Base-by-base conservation (phyloP, 2,113 vertebrate species). In the Pelmatolapia mariae region DNA sequence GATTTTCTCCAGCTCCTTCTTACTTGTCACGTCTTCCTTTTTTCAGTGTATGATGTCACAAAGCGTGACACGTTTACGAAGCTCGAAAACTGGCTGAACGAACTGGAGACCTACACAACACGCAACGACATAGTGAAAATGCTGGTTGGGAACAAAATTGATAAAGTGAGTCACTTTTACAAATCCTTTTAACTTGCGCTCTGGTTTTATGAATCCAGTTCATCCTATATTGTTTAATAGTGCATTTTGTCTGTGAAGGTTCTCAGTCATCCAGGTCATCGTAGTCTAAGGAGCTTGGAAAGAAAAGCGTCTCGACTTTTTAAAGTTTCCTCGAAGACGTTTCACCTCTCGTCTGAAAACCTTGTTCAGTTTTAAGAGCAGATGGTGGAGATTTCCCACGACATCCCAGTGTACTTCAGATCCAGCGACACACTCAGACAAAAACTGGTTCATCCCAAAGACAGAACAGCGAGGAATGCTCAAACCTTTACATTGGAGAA, bases 101-200 rank as follows among this genome's bases (percentile, higher is more conserved):
- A 99, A 93, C 95, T 99, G 96, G 98, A 99, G 96, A 99, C 98
- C 0, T 99, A 99, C 95, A 98, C 98, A 89, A 99, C 98, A 29
- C 98, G 98, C 92, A 98, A 98, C 82, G 98, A 99, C 94, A 98
- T 99, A 85, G 98, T 99, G 12, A 98, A 99, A 94, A 99, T 99
- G 98, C 96, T 99, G 45, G 98, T 99, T 88, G 98, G 98, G 90
- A 99, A 99, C 96, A 99, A 99, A 97, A 99, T 99, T 52, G 98
- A 99, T 95, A 98, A 97, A 97, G 98, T 99, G 95, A 97, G 96
- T 92, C 22, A 19, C 7, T 45, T 9, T 22, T 54, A 19, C 8
- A 73, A 12, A 82, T 40, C 7, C 33, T 31, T 22, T 53, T 8
- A 47, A 9, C 16, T 43, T 24, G 38, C 38, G 2, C n/a, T 18